Evolutionary conservation across 1,140 invertebrate species (phyloP).

Genomic region (Drosophila parvula): DNA sequence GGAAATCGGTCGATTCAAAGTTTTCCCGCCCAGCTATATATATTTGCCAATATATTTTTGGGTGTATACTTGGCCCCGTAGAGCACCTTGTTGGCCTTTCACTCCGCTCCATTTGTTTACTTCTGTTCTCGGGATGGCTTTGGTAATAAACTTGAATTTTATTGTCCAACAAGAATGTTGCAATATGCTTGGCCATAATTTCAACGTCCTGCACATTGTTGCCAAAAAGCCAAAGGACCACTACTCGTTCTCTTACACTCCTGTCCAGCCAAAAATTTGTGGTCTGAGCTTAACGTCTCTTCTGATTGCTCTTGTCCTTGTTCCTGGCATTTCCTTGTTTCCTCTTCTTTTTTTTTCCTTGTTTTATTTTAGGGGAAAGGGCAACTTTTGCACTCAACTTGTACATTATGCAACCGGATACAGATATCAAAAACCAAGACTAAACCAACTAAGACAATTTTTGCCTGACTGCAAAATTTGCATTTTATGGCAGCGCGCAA

Average conservation of each 20-base stretch:
- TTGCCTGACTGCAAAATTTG: constrained; percentile 32
- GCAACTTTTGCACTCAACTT: constrained; percentile 29
- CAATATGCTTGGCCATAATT: constrained; percentile 81
- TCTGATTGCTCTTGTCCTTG: constrained; percentile 46
- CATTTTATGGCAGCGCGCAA: constrained; percentile 30
- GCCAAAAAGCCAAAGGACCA: constrained; percentile 38
- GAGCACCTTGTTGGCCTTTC: constrained; percentile 37
- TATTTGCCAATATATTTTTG: constrained; percentile 25
- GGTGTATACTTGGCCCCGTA: too few relatives aligned
- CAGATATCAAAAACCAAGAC: constrained; percentile 17
- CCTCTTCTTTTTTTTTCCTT: background rate
- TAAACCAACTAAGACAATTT: constrained; percentile 12
- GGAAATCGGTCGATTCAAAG: background rate
- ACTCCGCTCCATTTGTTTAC: constrained; percentile 34
- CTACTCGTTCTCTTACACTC: background rate
- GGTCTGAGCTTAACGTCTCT: constrained; percentile 54
- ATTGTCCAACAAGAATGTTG: constrained; percentile 81
- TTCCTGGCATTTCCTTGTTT: constrained; percentile 11
- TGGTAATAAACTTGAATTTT: constrained; percentile 78
- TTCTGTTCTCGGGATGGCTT: constrained; percentile 38
- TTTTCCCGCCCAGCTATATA: too few relatives aligned
- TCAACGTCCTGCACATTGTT: constrained; percentile 69
- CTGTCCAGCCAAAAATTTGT: constrained; percentile 57
- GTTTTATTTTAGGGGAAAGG: background rate
- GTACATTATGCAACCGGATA: constrained; percentile 38